phyloP scores from a whole-genome alignment of 1,140 invertebrate genomes.

The Stenopsyche tienmushanensis region DNA sequence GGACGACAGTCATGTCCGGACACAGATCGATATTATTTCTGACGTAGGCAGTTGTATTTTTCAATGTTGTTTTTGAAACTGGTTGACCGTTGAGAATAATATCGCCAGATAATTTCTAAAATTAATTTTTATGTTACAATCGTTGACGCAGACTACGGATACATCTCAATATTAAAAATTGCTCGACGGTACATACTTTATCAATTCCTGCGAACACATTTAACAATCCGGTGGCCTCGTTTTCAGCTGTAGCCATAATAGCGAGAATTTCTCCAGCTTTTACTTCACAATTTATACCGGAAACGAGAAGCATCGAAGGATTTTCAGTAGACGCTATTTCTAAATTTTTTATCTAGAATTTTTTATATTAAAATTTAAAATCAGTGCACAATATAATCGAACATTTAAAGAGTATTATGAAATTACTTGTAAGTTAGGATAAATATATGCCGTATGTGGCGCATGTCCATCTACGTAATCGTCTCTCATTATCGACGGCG shows the following conservation, averaged over 20 bases:
- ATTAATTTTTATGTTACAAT: slow-evolving; percentile 22
- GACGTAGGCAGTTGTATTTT: slow-evolving; percentile 65
- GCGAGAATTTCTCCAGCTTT: slow-evolving; percentile 87
- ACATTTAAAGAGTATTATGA: background rate
- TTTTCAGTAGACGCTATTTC: slow-evolving; percentile 58
- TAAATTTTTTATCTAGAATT: slow-evolving; percentile 56
- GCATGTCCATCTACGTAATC: slow-evolving; percentile 57
- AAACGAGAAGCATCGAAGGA: slow-evolving; percentile 54
- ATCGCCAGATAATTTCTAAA: slow-evolving; percentile 67
- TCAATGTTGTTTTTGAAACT: slow-evolving; percentile 68
- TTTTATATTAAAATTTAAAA: background rate
- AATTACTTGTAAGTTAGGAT: slow-evolving; percentile 65
- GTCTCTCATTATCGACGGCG: slow-evolving; percentile 52
- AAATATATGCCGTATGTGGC: slow-evolving; percentile 58
- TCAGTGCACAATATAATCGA: background rate
- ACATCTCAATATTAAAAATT: background rate
- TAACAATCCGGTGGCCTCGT: slow-evolving; percentile 77
- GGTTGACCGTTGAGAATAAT: slow-evolving; percentile 85
- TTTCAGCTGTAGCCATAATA: slow-evolving; percentile 80
- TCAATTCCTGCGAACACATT: slow-evolving; percentile 76
- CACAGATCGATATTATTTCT: slow-evolving; percentile 59
- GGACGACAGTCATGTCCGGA: slow-evolving; percentile 76
- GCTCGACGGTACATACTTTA: slow-evolving; percentile 50
- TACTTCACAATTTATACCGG: slow-evolving; percentile 62
- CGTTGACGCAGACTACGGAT: background rate